Evolutionary conservation across 2,888 invertebrate genomes (phyloP).

Genomic region (Chelonus formosanus): DNA sequence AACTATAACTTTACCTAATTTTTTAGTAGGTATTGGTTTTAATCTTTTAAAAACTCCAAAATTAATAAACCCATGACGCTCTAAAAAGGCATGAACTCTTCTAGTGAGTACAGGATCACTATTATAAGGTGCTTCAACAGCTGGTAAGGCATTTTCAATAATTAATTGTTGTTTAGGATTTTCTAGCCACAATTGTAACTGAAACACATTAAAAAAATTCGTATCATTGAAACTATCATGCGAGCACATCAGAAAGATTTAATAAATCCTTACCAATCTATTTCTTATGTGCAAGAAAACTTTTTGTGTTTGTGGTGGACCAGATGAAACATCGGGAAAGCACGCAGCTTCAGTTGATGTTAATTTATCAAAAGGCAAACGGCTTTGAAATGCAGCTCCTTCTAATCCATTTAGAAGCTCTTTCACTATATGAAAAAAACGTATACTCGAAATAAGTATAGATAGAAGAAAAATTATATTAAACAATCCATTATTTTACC

Average conservation of each 20-base stretch:
- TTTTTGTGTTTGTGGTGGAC: conserved; percentile 83
- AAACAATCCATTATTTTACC: conserved; percentile 48
- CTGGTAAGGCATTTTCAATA: conserved; percentile 80
- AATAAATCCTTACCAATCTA: conserved; percentile 70
- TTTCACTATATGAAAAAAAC: conserved; percentile 48
- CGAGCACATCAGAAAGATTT: conserved; percentile 2
- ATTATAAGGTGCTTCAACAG: conserved; percentile 91
- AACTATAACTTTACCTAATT: conserved; percentile 70
- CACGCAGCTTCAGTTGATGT: conserved; percentile 92
- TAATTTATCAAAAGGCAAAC: conserved; percentile 93
- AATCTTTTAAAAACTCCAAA: conserved; percentile 94
- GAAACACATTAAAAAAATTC: conserved; percentile 39
- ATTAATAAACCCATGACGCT: conserved; percentile 96
- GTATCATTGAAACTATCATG: background rate
- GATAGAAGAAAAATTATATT: conserved; percentile 11
- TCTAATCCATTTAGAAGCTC: conserved; percentile 73
- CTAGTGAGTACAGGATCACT: conserved; percentile 86
- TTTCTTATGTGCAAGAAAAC: conserved; percentile 93
- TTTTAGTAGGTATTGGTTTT: conserved; percentile 68
- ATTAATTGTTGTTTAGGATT: conserved; percentile 93
- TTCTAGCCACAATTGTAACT: conserved; percentile 93
- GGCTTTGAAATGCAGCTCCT: conserved; percentile 93
- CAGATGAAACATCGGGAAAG: conserved; percentile 89
- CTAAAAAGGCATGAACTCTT: conserved; percentile 89
- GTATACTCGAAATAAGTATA: background rate